These are phyloP conservation scores for Danio kyathit DNA, from an alignment of 2,797 vertebrate genomes.

Conservation along the genomic window DNA sequence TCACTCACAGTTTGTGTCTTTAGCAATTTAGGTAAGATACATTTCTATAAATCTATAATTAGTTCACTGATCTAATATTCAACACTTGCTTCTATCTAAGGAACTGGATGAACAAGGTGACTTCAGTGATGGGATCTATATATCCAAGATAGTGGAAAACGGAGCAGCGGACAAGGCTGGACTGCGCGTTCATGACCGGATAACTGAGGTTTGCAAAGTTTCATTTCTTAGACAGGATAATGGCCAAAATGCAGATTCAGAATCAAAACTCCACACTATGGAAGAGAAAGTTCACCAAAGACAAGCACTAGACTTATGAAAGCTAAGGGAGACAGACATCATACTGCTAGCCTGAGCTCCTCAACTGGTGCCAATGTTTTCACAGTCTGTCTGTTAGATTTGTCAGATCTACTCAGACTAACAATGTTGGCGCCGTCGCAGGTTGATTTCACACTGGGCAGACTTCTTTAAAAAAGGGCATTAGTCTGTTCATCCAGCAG, in stretches of 20 bases:
- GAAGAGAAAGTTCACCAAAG: conserved; percentile 15
- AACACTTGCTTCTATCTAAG: conserved; percentile 59
- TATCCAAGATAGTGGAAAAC: conserved; percentile 92
- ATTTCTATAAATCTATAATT: too few relatives aligned
- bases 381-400: conserved; percentile 47
- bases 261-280: conserved; percentile 9
- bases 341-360: conserved; percentile 32
- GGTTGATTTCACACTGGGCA: conserved; percentile 49
- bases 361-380: conserved; percentile 43
- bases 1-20: too few relatives aligned
- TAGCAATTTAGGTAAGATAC: too few relatives aligned
- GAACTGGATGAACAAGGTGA: conserved; percentile 87
- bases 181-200: conserved; percentile 92
- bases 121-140: conserved; percentile 93
- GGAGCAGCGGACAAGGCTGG: conserved; percentile 94
- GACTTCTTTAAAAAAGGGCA: conserved; percentile 33
- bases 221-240: neutral
- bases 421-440: conserved; percentile 43
- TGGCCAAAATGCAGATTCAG: neutral
- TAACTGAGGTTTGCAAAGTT: conserved; percentile 86
- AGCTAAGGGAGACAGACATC: conserved; percentile 35
- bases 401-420: conserved; percentile 44
- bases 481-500: conserved; percentile 37
- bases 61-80: neutral
- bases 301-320: conserved; percentile 25